These are phyloP conservation scores for Mobula hypostoma DNA, from an alignment of 2,113 vertebrate species.

Conservation along the genomic window DNA sequence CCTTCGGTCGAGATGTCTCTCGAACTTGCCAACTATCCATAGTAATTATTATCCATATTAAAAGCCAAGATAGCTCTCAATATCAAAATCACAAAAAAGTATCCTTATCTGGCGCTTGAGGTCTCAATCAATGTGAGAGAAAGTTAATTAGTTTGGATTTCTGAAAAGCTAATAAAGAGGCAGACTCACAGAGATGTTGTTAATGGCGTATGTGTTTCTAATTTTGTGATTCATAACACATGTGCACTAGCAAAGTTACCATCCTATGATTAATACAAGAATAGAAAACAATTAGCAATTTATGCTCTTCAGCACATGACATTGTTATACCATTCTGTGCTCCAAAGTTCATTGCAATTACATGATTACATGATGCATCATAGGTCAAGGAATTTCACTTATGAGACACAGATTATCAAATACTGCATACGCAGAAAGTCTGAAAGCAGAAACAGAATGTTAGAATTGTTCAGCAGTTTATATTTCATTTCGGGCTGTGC, in stretches of 20 bases:
- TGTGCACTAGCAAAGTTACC: background rate
- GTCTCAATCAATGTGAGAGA: background rate
- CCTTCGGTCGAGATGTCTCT: too few relatives aligned
- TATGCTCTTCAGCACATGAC: background rate
- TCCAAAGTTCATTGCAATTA: background rate
- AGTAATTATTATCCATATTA: background rate
- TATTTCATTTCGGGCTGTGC: too few relatives aligned
- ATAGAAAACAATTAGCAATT: background rate
- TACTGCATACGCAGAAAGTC: too few relatives aligned
- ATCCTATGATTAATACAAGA: background rate
- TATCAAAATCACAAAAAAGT: background rate
- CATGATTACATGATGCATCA: background rate
- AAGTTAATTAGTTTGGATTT: background rate
- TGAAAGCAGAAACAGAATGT: background rate
- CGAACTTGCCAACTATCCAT: too few relatives aligned
- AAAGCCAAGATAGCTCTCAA: background rate
- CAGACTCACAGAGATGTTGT: background rate
- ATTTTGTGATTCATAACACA: background rate
- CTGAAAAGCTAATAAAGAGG: background rate
- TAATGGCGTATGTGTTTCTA: background rate
- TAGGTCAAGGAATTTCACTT: background rate
- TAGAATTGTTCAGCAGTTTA: background rate
- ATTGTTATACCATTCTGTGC: background rate
- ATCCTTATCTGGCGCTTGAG: background rate
- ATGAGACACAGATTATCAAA: background rate